A percentile compares a stretch with the other conserved stretches of the same genome.
Evolutionary conservation across 2,113 vertebrate genomes (phyloP).

Genomic region (Neopipo cinnamomea): DNA sequence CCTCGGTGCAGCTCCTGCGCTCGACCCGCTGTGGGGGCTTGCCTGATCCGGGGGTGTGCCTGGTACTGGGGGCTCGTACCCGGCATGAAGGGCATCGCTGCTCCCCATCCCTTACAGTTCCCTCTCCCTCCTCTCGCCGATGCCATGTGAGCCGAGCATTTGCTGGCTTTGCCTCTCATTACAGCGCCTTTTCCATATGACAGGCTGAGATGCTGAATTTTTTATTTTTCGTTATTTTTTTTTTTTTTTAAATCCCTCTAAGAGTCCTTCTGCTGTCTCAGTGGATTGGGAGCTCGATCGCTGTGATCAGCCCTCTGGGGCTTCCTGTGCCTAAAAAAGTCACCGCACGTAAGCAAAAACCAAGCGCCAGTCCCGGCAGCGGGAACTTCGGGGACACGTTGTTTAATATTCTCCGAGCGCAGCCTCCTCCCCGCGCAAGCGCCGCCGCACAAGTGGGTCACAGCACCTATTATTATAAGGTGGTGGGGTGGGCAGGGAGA

Average conservation of each 20-base stretch:
- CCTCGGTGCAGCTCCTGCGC: not conserved
- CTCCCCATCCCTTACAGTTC: not conserved
- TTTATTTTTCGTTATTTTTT: not conserved
- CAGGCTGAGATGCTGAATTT: constrained; percentile 10
- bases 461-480: not conserved
- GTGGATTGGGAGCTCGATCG: constrained; percentile 61
- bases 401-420: constrained; percentile 47
- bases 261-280: constrained; percentile 71
- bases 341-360: constrained; percentile 60
- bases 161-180: constrained; percentile 25
- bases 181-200: constrained; percentile 9
- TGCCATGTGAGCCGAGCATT: not conserved
- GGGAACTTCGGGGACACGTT: constrained; percentile 37
- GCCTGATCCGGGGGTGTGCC: not conserved
- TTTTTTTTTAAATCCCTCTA: constrained; percentile 22
- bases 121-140: not conserved
- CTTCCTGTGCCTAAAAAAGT: constrained; percentile 72
- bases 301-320: constrained; percentile 70
- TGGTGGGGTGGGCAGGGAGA: not conserved
- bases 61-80: not conserved
- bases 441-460: constrained; percentile 51
- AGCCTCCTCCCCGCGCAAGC: not conserved
- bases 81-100: not conserved
- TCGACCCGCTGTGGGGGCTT: not conserved
- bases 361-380: constrained; percentile 30